These are phyloP conservation scores for Styela plicata DNA, from an alignment of 23 tunicate genomes.

Conservation along the genomic window DNA sequence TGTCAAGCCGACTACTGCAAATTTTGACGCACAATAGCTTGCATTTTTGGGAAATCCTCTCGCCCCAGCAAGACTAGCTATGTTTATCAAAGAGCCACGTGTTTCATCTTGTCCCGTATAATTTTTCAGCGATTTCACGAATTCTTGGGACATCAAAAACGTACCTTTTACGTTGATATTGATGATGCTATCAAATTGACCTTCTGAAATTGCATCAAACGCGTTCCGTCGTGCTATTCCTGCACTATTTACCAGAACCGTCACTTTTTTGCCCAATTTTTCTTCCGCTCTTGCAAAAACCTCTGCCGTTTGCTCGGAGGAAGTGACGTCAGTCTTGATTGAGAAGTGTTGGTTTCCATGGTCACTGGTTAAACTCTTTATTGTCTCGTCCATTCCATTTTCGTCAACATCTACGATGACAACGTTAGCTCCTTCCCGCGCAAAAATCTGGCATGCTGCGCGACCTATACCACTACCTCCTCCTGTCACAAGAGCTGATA, in stretches of 20 bases:
- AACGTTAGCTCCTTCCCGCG: neutral
- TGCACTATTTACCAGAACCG: neutral
- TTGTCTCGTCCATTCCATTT: neutral
- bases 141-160: neutral
- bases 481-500: neutral
- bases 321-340: neutral
- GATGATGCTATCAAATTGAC: neutral
- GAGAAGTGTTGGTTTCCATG: neutral
- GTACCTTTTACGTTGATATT: neutral
- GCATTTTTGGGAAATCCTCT: neutral
- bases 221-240: neutral
- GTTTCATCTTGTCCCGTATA: neutral
- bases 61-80: slow-evolving; percentile 1
- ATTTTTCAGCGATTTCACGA: neutral
- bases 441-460: neutral
- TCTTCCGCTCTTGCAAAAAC: neutral
- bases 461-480: neutral
- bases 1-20: slow-evolving; percentile 7
- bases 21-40: slow-evolving; percentile 11
- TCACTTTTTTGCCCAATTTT: neutral
- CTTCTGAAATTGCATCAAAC: neutral
- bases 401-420: neutral
- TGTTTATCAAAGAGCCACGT: slow-evolving; percentile 1
- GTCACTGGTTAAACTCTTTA: neutral
- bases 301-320: neutral